Conservation (phyloP, 2,113 vertebrate species). For the Onychostoma macrolepis region DNA sequence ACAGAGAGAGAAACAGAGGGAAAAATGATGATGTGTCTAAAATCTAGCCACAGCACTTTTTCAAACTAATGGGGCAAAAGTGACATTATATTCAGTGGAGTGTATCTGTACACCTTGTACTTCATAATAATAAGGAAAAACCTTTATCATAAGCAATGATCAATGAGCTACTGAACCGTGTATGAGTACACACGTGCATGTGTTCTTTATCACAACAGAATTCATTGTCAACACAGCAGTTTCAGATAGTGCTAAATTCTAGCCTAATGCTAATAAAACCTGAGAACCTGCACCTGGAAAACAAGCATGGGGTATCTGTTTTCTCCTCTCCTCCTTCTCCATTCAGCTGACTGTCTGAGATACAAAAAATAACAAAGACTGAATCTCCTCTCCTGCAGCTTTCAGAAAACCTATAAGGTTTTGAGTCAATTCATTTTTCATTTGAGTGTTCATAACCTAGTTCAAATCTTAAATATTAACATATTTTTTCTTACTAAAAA, state of each 20-base stretch:
- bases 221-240: conserved; percentile 2
- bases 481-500: no score
- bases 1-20: background rate
- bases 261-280: conserved; percentile 26
- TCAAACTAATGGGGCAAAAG: conserved; percentile 15
- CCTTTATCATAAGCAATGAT: conserved; percentile 15
- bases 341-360: background rate
- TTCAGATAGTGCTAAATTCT: conserved; percentile 20
- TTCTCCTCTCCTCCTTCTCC: background rate
- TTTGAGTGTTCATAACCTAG: background rate
- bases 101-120: background rate
- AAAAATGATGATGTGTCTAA: conserved; percentile 34
- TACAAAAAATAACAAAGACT: background rate
- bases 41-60: conserved; percentile 6
- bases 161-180: background rate
- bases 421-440: no score
- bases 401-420: background rate
- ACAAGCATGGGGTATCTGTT: background rate
- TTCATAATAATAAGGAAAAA: background rate
- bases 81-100: background rate
- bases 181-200: background rate
- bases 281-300: background rate
- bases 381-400: background rate
- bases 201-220: conserved; percentile 1
- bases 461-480: background rate